Evolutionary conservation across 1,140 invertebrate species (phyloP).

Genomic region (Atta texana): DNA sequence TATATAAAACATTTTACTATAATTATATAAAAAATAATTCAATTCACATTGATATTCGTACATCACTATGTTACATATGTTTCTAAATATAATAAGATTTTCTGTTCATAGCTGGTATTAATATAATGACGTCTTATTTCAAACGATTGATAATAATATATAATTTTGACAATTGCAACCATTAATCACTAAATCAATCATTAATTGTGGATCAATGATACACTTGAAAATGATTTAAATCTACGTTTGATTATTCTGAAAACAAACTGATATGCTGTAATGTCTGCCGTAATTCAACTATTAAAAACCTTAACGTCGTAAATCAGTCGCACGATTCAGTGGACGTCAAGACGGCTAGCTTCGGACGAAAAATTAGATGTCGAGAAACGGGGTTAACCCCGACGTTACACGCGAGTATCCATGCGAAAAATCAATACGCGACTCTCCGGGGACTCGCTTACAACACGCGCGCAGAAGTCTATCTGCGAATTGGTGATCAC

Average conservation of each 20-base stretch:
- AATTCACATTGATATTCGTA: neutral
- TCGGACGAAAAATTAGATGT: conserved; percentile 59
- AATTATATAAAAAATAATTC: neutral
- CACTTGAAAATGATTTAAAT: neutral
- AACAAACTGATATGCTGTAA: neutral
- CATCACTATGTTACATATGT: neutral
- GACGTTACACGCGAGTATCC: conserved; percentile 80
- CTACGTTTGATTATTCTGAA: neutral
- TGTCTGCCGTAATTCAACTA: neutral
- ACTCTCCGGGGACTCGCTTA: conserved; percentile 66
- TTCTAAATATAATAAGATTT: neutral
- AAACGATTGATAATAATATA: conserved; percentile 14
- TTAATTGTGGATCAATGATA: conserved; percentile 7
- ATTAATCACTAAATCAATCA: neutral
- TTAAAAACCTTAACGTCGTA: conserved; percentile 13
- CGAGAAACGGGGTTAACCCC: conserved; percentile 75
- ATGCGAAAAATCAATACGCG: conserved; percentile 84
- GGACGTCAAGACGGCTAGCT: conserved; percentile 51
- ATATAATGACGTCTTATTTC: neutral
- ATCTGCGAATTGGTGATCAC: conserved; percentile 52
- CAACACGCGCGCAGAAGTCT: conserved; percentile 64
- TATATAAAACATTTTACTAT: neutral
- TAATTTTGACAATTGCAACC: neutral
- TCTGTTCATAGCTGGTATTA: neutral
- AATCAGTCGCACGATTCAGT: conserved; percentile 25